Base-by-base conservation (phyloP, 2,113 vertebrate species). In the Notiomystis cincta region DNA sequence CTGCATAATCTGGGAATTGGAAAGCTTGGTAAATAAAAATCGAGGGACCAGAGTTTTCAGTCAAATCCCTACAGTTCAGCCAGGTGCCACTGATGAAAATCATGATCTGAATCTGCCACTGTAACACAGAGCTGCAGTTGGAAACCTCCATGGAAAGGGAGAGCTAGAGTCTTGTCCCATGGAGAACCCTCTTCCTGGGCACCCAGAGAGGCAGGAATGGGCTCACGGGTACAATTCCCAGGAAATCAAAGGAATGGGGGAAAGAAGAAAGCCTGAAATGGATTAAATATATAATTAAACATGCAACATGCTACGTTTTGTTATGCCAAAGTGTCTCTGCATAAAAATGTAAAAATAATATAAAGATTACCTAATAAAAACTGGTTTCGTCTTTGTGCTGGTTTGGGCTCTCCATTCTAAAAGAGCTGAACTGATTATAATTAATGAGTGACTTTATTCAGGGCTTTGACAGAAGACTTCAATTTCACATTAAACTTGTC, bases 381-480 rank as follows among this genome's bases (percentile, higher is more conserved):
- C 77, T 93, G 89, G 69, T 93, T 97, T 92, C 91, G 96, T 93
- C 45, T 94, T 91, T 92, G 33, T 94, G 48, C 94, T 97, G 96
- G 94, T 97, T 96, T 69, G 54, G 38, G 88, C 28, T 28, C 69
- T 96, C 73, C 94, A 14, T 75, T 91, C 87, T 92, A 83, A 82
- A 96, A 85, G 76, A 94, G 69, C 37, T 93, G 71, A 96, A 96
- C 56, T 70, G 60, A 86, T 95, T 88, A 92, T 97, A 97, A 97
- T 97, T 96, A 94, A 93, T 91, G 66, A 97, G 83, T 82, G 31
- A 33, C 57, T 93, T 95, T 80, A 65, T 91, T 91, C 56, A 96
- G 69, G 66, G 70, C 25, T 64, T 86, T 90, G 90, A 95, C 92
- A 93, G 95, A 93, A 92, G 42, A 95, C 93, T 95, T 87, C 67